Evolutionary conservation across 1,140 invertebrate species (phyloP).

Genomic region (Scaptomyza montana): DNA sequence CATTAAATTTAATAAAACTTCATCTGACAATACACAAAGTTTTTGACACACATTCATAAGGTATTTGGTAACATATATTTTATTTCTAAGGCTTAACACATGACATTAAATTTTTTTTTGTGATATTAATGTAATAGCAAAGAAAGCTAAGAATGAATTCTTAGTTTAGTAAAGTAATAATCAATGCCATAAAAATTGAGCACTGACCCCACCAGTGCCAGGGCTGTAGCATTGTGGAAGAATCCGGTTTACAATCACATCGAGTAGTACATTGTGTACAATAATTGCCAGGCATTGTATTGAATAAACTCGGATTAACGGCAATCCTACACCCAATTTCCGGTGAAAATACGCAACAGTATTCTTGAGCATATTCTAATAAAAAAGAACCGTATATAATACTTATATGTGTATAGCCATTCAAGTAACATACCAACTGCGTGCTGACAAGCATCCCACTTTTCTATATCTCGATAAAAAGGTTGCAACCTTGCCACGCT

Average conservation of each 20-base stretch:
- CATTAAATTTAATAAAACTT: neutral
- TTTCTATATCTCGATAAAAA: neutral
- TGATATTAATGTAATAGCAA: no score
- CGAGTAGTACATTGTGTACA: neutral
- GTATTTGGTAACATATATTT: neutral
- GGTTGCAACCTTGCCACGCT: neutral
- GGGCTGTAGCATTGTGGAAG: neutral
- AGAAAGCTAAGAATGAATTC: no score
- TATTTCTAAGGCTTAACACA: no score
- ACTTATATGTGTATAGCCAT: neutral
- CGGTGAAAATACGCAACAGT: neutral
- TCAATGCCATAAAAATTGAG: neutral
- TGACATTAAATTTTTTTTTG: no score
- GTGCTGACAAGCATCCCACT: neutral
- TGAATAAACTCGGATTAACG: neutral
- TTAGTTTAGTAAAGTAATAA: no score
- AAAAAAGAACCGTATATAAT: neutral
- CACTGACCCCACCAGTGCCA: neutral
- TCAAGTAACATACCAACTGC: neutral
- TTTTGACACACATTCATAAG: conserved; percentile 18
- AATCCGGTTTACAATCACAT: neutral
- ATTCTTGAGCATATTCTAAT: neutral
- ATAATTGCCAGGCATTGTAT: neutral
- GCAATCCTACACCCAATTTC: neutral
- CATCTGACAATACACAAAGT: neutral